Base-by-base conservation (phyloP, 2,797 vertebrate species). In the Octomys mimax region DNA sequence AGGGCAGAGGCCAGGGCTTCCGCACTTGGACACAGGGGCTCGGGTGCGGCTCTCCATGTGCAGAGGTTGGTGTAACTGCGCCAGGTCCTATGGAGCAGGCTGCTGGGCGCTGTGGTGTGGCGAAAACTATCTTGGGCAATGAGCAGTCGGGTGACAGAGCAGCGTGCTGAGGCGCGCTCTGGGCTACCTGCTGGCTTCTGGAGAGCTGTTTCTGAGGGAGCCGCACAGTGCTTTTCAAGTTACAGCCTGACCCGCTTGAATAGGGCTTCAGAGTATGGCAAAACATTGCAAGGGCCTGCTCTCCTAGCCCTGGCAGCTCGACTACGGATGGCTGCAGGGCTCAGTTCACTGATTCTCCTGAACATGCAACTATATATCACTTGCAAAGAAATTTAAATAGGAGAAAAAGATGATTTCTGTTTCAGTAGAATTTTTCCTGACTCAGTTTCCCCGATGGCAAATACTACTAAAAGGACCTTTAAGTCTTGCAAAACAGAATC, bases 391-490 rank as follows among this genome's bases (percentile, higher is more conserved):
- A 79, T 73, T 79, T 52, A 94, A 96, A 33, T 66, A 54, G 18
- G 77, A 70, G 59, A 13, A 33, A 78, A 70, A 42, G 8, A 33
- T 52, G 22, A 7, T 33, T 92, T 84, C 64, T 22, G n/a, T 85
- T 82, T 93, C 33, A 71, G 9, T 64, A 54, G 13, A 68, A 8
- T 62, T 87, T 83, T 90, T 68, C 92, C 89, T 81, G 36, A 87
- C 75, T 95, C 61, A 16, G 70, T 94, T 89, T 97, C 70, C n/a
- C 54, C 61, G 71, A 57, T 10, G 80, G 31, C 0, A 77, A 21
- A n/a, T 57, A 4, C n/a, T 24, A 14, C 33, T 77, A 75, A 26
- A 52, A 5, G 81, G 59, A 87, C 21, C 26, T 68, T 77, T 39
- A 87, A 57, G 71, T 19, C 73, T 70, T 39, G 3, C 46, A 39